phyloP scores from a whole-genome alignment of 2,888 invertebrate species.

The Drosophila setosimentum region DNA sequence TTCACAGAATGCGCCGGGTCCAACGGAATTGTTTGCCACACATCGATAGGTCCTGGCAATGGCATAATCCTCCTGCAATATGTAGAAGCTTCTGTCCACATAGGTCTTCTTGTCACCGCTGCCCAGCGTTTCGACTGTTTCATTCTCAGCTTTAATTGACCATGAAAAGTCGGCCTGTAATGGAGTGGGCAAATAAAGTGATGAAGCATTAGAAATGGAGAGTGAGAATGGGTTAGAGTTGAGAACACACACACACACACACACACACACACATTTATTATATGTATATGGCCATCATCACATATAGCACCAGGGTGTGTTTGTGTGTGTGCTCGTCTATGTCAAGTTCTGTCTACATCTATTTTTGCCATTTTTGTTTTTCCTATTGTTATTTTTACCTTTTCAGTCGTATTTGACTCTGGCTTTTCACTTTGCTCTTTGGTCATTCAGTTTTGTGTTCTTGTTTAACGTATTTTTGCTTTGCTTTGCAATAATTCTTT shows the following conservation, averaged over 20 bases:
- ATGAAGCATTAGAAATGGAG: slow-evolving; percentile 15
- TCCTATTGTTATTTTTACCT: background rate
- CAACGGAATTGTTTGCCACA: slow-evolving; percentile 93
- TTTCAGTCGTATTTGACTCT: slow-evolving; percentile 16
- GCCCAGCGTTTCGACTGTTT: slow-evolving; percentile 88
- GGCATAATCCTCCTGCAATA: slow-evolving; percentile 87
- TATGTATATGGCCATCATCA: background rate
- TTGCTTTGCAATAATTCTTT: slow-evolving; percentile 24
- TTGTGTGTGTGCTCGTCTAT: background rate
- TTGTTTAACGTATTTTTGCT: slow-evolving; percentile 17
- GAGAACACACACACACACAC: background rate
- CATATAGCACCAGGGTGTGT: background rate
- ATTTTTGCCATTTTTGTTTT: slow-evolving; percentile 1
- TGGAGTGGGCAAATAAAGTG: slow-evolving; percentile 15
- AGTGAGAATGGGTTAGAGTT: slow-evolving; percentile 2
- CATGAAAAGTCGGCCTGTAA: slow-evolving; percentile 90
- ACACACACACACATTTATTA: background rate
- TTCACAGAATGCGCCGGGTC: slow-evolving; percentile 88
- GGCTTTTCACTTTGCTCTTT: slow-evolving; percentile 31
- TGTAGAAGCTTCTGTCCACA: slow-evolving; percentile 86
- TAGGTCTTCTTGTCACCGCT: slow-evolving; percentile 74
- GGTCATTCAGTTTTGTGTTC: slow-evolving; percentile 13
- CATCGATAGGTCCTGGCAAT: slow-evolving; percentile 93
- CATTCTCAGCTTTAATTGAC: slow-evolving; percentile 94
- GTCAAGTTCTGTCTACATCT: slow-evolving; percentile 1